These are phyloP conservation scores for Chromobotia macracanthus DNA, from an alignment of 2,797 vertebrate species.

Conservation along the genomic window DNA sequence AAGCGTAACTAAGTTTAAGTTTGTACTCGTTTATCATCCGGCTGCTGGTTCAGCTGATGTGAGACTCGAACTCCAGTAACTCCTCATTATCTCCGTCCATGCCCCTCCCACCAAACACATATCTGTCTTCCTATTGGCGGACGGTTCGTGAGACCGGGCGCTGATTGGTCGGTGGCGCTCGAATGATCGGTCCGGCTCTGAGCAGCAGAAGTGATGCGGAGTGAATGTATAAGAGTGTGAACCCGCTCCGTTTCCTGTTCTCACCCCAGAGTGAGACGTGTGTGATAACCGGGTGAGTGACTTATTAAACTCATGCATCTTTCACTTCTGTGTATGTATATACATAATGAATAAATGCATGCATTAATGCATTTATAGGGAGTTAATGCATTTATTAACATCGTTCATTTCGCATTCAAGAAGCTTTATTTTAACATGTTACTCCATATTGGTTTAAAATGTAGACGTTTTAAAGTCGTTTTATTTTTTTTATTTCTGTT, in stretches of 20 bases:
- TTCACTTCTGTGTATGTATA: neutral
- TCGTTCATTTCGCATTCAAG: no score
- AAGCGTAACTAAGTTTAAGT: no score
- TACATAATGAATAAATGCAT: neutral
- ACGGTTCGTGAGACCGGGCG: conserved; percentile 70
- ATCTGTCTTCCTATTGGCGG: conserved; percentile 57
- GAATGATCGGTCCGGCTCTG: conserved; percentile 72
- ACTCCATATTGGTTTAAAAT: no score
- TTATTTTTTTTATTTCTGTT: neutral
- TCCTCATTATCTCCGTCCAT: no score
- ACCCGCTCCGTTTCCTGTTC: no score
- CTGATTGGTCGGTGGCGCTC: conserved; percentile 78
- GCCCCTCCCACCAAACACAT: conserved; percentile 18
- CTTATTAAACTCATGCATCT: neutral
- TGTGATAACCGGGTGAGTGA: conserved; percentile 16
- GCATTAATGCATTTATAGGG: no score
- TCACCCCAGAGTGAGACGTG: no score
- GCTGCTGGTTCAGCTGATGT: no score
- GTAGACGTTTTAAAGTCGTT: no score
- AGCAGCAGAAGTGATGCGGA: conserved; percentile 60
- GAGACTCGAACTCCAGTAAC: conserved; percentile 39
- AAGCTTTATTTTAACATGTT: neutral
- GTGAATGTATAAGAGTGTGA: conserved; percentile 27
- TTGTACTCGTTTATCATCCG: no score
- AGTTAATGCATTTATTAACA: no score